phyloP scores from a whole-genome alignment of 37 sponge, comb jelly and placozoan species.

The Cladorhizidae sp. region DNA sequence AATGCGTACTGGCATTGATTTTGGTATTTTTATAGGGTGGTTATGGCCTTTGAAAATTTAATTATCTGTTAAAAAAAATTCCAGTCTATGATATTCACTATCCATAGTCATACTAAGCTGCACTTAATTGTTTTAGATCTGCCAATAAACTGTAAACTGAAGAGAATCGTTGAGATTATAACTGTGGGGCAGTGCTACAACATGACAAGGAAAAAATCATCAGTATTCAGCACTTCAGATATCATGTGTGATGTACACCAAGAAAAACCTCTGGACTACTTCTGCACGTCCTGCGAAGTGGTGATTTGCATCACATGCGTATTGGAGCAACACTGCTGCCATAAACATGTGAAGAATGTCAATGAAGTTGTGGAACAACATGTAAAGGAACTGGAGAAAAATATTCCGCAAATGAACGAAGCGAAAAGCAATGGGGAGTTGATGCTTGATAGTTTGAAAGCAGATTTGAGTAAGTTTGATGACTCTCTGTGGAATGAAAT shows the following conservation, averaged over 20 bases:
- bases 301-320: conserved; percentile 45
- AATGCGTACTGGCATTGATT: too few species aligned
- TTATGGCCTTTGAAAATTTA: background rate
- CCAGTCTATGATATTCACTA: background rate
- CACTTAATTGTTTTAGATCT: too few species aligned
- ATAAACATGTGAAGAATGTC: conserved; percentile 9
- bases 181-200: background rate
- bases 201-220: background rate
- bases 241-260: conserved; percentile 10
- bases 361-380: conserved; percentile 5
- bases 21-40: background rate
- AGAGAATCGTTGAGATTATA: conserved; percentile 37
- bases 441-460: background rate
- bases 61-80: background rate
- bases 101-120: too few species aligned
- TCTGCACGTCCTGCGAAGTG: conserved; percentile 20
- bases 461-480: background rate
- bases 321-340: conserved; percentile 16
- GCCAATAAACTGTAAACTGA: conserved; percentile 28
- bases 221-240: background rate
- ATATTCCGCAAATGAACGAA: background rate
- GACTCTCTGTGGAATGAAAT: background rate
- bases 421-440: background rate
- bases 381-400: background rate
- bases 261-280: conserved; percentile 34